Base-by-base conservation (phyloP, 2,113 vertebrate genomes). In the Megatriorchis doriae region DNA sequence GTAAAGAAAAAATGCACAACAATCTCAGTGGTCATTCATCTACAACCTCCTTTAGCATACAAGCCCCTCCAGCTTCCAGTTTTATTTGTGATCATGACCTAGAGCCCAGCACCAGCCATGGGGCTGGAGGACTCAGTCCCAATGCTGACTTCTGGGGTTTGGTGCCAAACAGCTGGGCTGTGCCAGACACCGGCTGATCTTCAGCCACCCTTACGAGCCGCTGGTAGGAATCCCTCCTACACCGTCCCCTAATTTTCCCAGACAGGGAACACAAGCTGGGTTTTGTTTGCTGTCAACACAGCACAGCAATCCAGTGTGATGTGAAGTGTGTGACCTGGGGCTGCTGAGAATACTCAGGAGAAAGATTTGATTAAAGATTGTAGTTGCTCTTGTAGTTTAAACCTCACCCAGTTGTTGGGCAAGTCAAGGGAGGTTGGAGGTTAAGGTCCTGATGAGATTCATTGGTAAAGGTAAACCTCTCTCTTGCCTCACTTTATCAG, bases 171-270 rank as follows among this genome's bases (percentile, higher is more conserved):
- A 13, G 45, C 43, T 16, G 23, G 34, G 59, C 67, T 65, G 32
- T 52, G 66, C 67, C 68, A 18, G 59, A 1, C 52, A 2, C 78
- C 0, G 6, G 53, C 18, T 6, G 61, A 34, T 16, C 62, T 40
- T 11, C 40, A 47, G 38, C 36, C 36, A 18, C 59, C 45, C 34
- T n/a, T 23, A 20, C 1, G 8, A 50, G 32, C 3, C 23, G 7
- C 34, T 10, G 59, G 10, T 11, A 2, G 5, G 26, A 56, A 48
- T 55, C 43, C 90, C 8, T 68, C 61, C 61, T 31, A 6, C 10
- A 1, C n/a, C 2, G 10, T 53, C 21, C 47, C n/a, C 32, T 17
- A 1, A 16, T 8, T 26, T 31, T 32, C 42, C 40, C 3, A 10
- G 53, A 3, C 26, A 36, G 26, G 31, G 26, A 71, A 50, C 16